Percentiles rank a stretch among this genome's conserved stretches.
These are phyloP conservation scores for Tychaedon coryphoeus DNA, from an alignment of 2,113 vertebrate species.

Conservation along the genomic window DNA sequence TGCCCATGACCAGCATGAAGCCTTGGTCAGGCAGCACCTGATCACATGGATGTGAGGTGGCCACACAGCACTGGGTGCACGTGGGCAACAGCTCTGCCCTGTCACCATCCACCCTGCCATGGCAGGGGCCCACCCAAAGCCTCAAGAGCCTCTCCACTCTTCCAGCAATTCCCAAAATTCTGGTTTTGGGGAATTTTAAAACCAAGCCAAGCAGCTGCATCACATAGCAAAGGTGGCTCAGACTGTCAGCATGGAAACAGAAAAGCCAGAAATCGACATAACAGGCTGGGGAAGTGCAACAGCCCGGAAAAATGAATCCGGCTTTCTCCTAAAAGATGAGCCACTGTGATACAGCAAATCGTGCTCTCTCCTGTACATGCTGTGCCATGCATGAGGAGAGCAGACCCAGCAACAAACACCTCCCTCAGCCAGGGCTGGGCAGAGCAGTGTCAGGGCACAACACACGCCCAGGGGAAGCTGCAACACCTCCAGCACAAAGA, in stretches of 20 bases:
- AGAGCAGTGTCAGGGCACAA: rapidly evolving
- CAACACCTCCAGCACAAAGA: neutral
- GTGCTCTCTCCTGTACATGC: neutral
- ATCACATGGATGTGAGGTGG: neutral
- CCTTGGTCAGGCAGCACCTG: neutral
- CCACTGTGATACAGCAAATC: neutral
- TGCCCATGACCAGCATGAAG: neutral
- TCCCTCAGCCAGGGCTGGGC: neutral
- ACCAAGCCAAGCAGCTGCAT: neutral
- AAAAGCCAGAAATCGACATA: neutral
- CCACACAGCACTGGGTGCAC: neutral
- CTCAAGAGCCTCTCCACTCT: neutral
- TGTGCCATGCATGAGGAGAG: rapidly evolving
- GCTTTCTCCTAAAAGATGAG: neutral
- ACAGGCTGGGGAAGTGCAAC: neutral
- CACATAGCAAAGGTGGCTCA: neutral
- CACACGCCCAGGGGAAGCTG: rapidly evolving
- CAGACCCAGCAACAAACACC: rapidly evolving
- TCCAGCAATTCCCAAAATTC: neutral
- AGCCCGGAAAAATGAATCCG: neutral
- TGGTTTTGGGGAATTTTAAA: neutral
- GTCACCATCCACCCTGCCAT: neutral
- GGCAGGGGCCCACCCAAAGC: neutral
- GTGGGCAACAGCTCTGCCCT: neutral
- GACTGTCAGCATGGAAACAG: neutral